A percentile compares a stretch with the other conserved stretches of the same genome.
phyloP scores from a whole-genome alignment of 2,888 invertebrate species.

The Cerastis rubricosa region DNA sequence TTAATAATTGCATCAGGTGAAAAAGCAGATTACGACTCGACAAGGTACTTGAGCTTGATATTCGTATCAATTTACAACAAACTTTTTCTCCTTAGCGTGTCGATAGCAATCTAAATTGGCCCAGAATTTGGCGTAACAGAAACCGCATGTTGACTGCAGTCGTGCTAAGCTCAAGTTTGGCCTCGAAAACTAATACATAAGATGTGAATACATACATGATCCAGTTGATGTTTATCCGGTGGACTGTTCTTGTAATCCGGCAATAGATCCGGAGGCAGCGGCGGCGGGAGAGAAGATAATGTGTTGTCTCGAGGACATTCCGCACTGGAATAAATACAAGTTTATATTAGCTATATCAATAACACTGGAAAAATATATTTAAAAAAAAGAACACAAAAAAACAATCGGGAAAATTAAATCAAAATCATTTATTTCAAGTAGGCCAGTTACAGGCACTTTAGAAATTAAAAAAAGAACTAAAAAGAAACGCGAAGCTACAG shows the following conservation, averaged over 20 bases:
- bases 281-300: constrained; percentile 91
- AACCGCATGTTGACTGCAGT: neutral
- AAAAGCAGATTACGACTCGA: too few relatives aligned
- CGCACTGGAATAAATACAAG: constrained; percentile 65
- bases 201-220: constrained; percentile 93
- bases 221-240: constrained; percentile 97
- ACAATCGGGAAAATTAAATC: too few relatives aligned
- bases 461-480: too few relatives aligned
- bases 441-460: too few relatives aligned
- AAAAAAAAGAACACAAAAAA: too few relatives aligned
- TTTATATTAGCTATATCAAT: too few relatives aligned
- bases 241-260: constrained; percentile 96
- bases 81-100: neutral
- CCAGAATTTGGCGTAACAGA: neutral
- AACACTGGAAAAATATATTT: too few relatives aligned
- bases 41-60: too few relatives aligned
- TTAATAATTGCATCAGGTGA: neutral
- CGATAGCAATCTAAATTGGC: neutral
- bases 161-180: neutral
- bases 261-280: constrained; percentile 93
- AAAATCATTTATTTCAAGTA: too few relatives aligned
- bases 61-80: neutral
- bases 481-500: too few relatives aligned
- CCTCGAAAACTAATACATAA: neutral
- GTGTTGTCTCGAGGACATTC: constrained; percentile 87